Percentiles rank a stretch among this genome's conserved stretches.
Conservation (phyloP, 2,797 vertebrate species). For the Hyperoplus immaculatus region DNA sequence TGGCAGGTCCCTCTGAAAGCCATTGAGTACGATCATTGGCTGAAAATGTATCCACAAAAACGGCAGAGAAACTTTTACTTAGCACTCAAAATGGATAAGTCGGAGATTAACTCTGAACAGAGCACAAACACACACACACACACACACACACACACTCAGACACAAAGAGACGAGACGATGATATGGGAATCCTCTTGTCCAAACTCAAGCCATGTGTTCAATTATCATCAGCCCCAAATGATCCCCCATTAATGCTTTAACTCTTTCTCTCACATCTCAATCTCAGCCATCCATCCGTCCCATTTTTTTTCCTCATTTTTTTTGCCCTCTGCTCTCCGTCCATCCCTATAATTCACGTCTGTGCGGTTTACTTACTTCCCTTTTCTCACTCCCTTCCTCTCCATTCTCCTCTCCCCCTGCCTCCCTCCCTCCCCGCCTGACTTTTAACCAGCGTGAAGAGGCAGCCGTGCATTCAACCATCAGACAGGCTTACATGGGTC, state of each 20-base stretch:
- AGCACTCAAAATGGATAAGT: conserved; percentile 58
- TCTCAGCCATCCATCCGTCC: conserved; percentile 68
- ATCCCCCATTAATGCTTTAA: conserved; percentile 81
- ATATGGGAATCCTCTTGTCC: conserved; percentile 47
- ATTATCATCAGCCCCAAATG: conserved; percentile 83
- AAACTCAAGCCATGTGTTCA: conserved; percentile 81
- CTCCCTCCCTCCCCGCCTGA: conserved; percentile 67
- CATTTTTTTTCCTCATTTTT: conserved; percentile 50
- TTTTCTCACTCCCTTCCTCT: conserved; percentile 67
- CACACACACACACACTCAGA: conserved; percentile 13
- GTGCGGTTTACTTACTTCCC: conserved; percentile 78
- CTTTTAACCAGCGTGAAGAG: conserved; percentile 85
- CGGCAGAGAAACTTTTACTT: conserved; percentile 65
- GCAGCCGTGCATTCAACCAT: conserved; percentile 86
- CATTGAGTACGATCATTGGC: conserved; percentile 26
- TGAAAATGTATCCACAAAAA: conserved; percentile 42
- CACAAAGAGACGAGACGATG: conserved; percentile 46
- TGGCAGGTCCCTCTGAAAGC: conserved; percentile 58
- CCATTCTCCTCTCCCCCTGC: conserved; percentile 42
- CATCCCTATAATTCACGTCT: conserved; percentile 79
- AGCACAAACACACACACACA: conserved; percentile 24
- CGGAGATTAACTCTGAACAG: conserved; percentile 50
- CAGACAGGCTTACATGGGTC: conserved; percentile 81
- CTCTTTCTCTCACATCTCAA: conserved; percentile 79
- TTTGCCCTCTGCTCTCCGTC: conserved; percentile 69